phyloP scores from a whole-genome alignment of 2,797 vertebrate species.

The Vireo griseus region DNA sequence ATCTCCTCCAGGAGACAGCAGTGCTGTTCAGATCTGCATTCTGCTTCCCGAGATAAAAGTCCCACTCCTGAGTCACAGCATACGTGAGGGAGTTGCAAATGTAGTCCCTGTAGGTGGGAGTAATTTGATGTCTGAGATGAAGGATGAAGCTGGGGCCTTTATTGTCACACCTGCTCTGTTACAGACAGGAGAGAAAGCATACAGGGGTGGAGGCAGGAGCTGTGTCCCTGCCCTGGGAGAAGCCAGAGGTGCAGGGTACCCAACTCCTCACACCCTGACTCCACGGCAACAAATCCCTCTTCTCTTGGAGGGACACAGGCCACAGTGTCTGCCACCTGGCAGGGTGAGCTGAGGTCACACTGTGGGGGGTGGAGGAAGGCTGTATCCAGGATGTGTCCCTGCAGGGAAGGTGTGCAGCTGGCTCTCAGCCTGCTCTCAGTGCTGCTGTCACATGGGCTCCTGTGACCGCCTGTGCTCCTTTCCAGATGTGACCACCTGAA shows the following conservation, averaged over 20 bases:
- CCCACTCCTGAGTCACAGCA: neutral
- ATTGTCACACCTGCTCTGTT: neutral
- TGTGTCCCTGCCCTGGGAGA: neutral
- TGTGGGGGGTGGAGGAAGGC: neutral
- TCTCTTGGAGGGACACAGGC: neutral
- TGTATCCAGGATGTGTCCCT: neutral
- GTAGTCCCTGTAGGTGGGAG: neutral
- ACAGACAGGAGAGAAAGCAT: neutral
- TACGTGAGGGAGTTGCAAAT: neutral
- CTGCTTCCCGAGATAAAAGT: conserved; percentile 1
- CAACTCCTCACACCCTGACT: neutral
- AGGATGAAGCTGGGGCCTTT: neutral
- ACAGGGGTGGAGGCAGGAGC: neutral
- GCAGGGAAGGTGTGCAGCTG: neutral
- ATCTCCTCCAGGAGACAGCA: conserved; percentile 46
- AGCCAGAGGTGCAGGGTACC: neutral
- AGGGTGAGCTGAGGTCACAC: neutral
- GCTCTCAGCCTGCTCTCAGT: neutral
- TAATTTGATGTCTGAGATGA: neutral
- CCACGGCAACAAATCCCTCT: neutral
- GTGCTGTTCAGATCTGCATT: neutral
- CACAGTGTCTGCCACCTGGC: neutral
- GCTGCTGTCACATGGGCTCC: neutral
- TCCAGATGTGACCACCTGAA: neutral
- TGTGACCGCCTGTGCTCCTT: neutral